Evolutionary conservation across 1,140 invertebrate genomes (phyloP), one percentile per base, ranked within the genome.

Genomic region (Drosophila grimshawi): DNA sequence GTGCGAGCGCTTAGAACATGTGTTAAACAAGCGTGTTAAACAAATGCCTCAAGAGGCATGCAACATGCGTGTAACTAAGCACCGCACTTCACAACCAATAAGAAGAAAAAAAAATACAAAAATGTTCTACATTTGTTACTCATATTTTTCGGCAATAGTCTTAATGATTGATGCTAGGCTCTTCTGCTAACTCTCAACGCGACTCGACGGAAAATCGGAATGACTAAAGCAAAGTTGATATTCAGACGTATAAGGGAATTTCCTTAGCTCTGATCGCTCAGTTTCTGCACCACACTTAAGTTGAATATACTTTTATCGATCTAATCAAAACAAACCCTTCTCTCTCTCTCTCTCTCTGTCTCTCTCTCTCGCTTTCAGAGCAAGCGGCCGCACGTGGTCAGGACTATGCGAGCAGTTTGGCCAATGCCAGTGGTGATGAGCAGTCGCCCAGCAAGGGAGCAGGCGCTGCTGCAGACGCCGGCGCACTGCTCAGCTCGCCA

Each of bases 331-430:
- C 1, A 19, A 19, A 41, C 8, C 8, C 5, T 30, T 30, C 52
- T 61, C 10, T 32, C 29, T 5, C 29, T 49, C 32, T 63, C 8
- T 27, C 7, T 33, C 29, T 63, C 8, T 27, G 5, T 33, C 29
- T 27, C 29, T 67, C 53, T 48, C 51, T 37, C n/a, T 46, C 61
- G 5, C 75, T 19, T 19, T 19, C 19, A 92, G 90, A 92, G 67
- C 90, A 92, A 89, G 83, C 83, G 0, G 78, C 62, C 66, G 76
- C 90, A 57, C 83, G 90, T 76, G 90, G 78, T 56, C 86, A 88
- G 76, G 90, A 92, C 19, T 92, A 92, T 19, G 73, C 83, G 46
- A 82, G 64, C 66, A 86, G 80, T 30, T 35, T 86, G 80, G 80
- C 83, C 76, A 86, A 86, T 62, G 82, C 83, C 76, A 86, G 82